Evolutionary conservation across 2,888 invertebrate genomes (phyloP), one percentile per base, ranked within the genome.

Genomic region (Tuta absoluta): DNA sequence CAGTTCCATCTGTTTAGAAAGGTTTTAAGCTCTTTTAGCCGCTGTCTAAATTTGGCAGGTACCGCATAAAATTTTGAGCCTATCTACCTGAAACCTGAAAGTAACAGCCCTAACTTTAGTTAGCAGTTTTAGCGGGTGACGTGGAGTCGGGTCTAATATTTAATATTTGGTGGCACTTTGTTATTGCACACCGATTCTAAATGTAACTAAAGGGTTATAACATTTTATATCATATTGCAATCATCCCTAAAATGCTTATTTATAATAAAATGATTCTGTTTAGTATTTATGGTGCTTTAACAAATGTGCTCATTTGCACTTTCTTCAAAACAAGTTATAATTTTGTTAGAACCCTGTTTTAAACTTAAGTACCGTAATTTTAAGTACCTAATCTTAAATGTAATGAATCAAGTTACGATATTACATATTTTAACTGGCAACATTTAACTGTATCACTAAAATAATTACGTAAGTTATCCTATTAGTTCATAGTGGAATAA

Each of bases 381-480:
- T 59, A 41, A 41, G 41, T n/a, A n/a, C 24, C n/a, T 56, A n/a
- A 33, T 24, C 12, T 17, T 17, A 19, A 19, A 21, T 48, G 1
- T 61, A 49, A 48, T 28, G 19, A 61, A 49, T 61, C 45, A 49
- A 61, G 45, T 60, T 45, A 61, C 45, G 61, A 61, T 61, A 61
- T 61, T 28, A 61, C 48, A 49, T 28, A 60, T 60, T 60, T 60
- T 23, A 60, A 21, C 24, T 21, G 41, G 11, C 12, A 60, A 41
- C 8, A 23, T 48, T 61, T 61, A 48, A 63, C 21, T 49, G 28
- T 56, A 60, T 60, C 64, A 48, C 51, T 65, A 28, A 58, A 49
- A 28, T 61, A 49, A 48, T 49, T 61, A 61, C 19, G 28, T 65
- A 62, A 65, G 62, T 19, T 62, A 38, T 65, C 65, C 65, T 65